Conservation (phyloP, 2,888 invertebrate species). For the Tineola bisselliella region DNA sequence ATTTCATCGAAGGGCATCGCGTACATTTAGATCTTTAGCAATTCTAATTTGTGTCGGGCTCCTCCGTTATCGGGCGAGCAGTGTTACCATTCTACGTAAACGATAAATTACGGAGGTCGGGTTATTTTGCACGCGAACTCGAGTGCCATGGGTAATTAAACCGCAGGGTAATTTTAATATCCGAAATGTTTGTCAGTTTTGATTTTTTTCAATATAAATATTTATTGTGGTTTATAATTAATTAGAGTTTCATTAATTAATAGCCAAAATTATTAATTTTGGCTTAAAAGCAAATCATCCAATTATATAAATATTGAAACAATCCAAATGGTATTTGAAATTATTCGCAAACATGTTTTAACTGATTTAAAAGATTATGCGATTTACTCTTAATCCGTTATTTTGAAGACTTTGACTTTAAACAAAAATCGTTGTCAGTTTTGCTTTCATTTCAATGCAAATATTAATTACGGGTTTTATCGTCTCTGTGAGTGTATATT, state of each 20-base stretch:
- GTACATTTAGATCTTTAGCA: slow-evolving; percentile 32
- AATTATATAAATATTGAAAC: too few relatives aligned
- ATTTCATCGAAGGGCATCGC: slow-evolving; percentile 25
- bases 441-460: neutral
- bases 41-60: slow-evolving; percentile 34
- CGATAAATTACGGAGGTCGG: slow-evolving; percentile 26
- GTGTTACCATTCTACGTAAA: slow-evolving; percentile 25
- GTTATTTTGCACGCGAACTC: slow-evolving; percentile 1
- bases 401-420: too few relatives aligned
- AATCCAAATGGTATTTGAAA: too few relatives aligned
- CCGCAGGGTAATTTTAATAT: neutral
- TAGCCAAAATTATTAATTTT: too few relatives aligned
- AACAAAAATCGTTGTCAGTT: neutral
- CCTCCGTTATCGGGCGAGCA: slow-evolving; percentile 23
- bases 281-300: too few relatives aligned
- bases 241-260: too few relatives aligned
- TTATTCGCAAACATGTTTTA: too few relatives aligned
- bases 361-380: too few relatives aligned
- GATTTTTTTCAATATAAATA: neutral
- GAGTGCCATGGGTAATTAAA: neutral
- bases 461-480: neutral
- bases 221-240: too few relatives aligned
- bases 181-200: neutral
- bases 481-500: too few relatives aligned
- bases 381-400: too few relatives aligned